phyloP scores from a whole-genome alignment of 1,140 invertebrate species.

The Orussus abietinus region DNA sequence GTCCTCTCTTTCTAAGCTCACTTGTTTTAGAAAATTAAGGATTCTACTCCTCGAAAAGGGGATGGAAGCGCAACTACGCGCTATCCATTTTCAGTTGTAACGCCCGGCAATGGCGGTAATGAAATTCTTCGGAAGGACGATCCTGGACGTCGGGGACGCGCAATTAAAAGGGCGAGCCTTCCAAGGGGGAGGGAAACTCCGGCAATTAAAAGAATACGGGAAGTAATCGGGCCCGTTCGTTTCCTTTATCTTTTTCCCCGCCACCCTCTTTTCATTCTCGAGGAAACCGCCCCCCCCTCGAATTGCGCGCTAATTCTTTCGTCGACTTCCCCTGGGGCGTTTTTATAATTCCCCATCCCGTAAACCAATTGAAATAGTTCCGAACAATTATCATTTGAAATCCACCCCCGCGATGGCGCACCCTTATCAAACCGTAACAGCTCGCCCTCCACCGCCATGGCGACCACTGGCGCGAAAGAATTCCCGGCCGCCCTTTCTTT shows the following conservation, averaged over 20 bases:
- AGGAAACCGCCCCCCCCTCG: conserved; percentile 19
- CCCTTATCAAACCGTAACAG: conserved; percentile 30
- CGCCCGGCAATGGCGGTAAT: too few relatives aligned
- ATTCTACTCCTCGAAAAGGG: too few relatives aligned
- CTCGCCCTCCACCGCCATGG: conserved; percentile 20
- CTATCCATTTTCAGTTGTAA: too few relatives aligned
- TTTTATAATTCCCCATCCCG: conserved; percentile 26
- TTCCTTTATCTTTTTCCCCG: conserved; percentile 19
- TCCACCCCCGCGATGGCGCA: conserved; percentile 12
- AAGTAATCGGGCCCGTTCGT: conserved; percentile 37
- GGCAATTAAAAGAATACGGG: conserved; percentile 53
- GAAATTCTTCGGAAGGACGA: conserved; percentile 53
- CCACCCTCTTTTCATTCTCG: background rate
- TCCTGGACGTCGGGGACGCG: conserved; percentile 43
- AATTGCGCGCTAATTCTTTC: conserved; percentile 46
- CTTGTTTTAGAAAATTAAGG: too few relatives aligned
- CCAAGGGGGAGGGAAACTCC: conserved; percentile 25
- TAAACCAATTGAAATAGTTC: conserved; percentile 45
- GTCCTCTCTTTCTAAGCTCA: too few relatives aligned
- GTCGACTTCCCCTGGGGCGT: conserved; percentile 19
- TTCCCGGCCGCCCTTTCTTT: too few relatives aligned
- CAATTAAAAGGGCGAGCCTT: conserved; percentile 54
- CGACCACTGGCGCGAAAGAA: conserved; percentile 32
- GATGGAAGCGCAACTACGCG: too few relatives aligned
- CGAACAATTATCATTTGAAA: conserved; percentile 38